phyloP scores from a whole-genome alignment of 2,113 vertebrate species.

The Danionella cerebrum region DNA sequence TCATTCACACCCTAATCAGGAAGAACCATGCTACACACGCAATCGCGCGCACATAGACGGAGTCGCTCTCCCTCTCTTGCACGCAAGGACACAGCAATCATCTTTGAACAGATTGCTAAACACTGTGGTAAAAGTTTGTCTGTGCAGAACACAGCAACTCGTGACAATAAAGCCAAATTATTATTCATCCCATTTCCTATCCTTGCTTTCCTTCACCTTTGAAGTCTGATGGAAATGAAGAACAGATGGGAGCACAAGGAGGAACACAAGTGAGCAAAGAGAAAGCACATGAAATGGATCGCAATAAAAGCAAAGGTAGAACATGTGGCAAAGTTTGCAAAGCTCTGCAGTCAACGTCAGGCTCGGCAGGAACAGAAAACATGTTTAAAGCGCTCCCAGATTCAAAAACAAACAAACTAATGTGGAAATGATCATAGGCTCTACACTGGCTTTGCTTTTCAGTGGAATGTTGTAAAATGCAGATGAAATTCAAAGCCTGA shows the following conservation, averaged over 20 bases:
- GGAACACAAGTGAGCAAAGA: slow-evolving; percentile 5
- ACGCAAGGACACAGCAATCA: slow-evolving; percentile 1
- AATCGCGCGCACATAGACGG: background rate
- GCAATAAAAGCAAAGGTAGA: slow-evolving; percentile 3
- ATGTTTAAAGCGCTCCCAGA: slow-evolving; percentile 2
- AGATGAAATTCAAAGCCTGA: background rate
- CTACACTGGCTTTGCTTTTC: background rate
- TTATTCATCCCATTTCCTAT: slow-evolving; percentile 35
- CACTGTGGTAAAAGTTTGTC: slow-evolving; percentile 9
- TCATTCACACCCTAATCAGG: slow-evolving; percentile 42
- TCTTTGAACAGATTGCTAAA: slow-evolving; percentile 20
- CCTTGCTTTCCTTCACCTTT: slow-evolving; percentile 34
- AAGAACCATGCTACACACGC: slow-evolving; percentile 31
- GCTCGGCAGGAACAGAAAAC: background rate
- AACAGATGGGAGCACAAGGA: slow-evolving; percentile 31
- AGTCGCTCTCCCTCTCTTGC: background rate
- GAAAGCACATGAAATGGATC: slow-evolving; percentile 16
- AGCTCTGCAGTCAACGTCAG: background rate
- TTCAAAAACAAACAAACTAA: slow-evolving; percentile 6
- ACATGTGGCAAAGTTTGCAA: slow-evolving; percentile 27
- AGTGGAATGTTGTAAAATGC: background rate
- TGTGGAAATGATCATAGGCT: slow-evolving; percentile 1
- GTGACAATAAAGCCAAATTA: slow-evolving; percentile 34
- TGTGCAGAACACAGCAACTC: background rate
- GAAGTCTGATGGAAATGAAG: slow-evolving; percentile 40